Conservation (phyloP, 2,888 invertebrate species). For the Eulithis testata region DNA sequence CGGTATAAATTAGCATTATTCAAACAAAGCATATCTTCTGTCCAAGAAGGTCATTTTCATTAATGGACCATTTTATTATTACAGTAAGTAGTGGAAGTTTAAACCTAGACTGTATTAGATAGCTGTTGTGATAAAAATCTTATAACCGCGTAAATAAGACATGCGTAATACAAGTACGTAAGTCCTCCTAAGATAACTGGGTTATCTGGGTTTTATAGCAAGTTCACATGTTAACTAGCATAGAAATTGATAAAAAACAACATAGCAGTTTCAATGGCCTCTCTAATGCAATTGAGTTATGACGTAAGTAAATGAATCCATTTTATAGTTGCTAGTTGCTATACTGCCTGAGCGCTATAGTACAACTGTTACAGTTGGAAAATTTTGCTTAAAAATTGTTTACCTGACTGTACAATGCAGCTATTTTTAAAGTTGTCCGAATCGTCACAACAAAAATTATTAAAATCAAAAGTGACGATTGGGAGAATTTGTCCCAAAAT, state of each 20-base stretch:
- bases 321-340: neutral
- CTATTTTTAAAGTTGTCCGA: no score
- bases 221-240: slow-evolving; percentile 28
- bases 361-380: no score
- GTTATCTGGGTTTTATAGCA: slow-evolving; percentile 34
- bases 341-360: neutral
- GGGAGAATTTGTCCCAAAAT: no score
- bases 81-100: neutral
- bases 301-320: slow-evolving; percentile 46
- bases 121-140: slow-evolving; percentile 16
- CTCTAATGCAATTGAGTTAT: slow-evolving; percentile 65
- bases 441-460: no score
- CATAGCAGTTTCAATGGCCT: slow-evolving; percentile 58
- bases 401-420: no score
- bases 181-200: slow-evolving; percentile 30
- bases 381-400: no score
- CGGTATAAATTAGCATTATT: neutral
- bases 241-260: slow-evolving; percentile 41
- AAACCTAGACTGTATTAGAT: neutral
- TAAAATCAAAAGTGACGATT: no score
- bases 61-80: neutral
- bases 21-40: neutral
- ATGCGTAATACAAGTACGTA: slow-evolving; percentile 13
- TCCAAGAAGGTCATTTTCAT: slow-evolving; percentile 1
- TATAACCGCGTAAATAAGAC: slow-evolving; percentile 20